Base-by-base conservation (phyloP, 2,797 vertebrate genomes). In the Peromyscus nudipes region DNA sequence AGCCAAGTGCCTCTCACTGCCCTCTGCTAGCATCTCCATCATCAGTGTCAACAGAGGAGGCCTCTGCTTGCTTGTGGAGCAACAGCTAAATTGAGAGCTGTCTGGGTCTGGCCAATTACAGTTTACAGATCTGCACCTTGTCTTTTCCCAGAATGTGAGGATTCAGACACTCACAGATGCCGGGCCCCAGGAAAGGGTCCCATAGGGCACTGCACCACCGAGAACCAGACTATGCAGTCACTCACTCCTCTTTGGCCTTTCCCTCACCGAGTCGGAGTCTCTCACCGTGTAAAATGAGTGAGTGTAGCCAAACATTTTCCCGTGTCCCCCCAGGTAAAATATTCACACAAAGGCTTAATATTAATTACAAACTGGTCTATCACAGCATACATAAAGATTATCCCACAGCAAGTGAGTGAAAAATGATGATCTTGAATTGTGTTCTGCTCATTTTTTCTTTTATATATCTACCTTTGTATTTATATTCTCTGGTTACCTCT, bases 11-110 rank as follows among this genome's bases (percentile, higher is more conserved):
- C 86, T 94, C 94, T 92, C 29, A 27, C 95, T 97, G 95, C 95
- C 98, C 97, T 97, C 94, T 97, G 86, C 97, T 94, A 80, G 92
- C 64, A 27, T 94, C 86, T 92, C 92, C 95, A 97, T 97, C 98
- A 96, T 95, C 96, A 96, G 96, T 97, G 97, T 97, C 97, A 98
- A 96, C 94, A 95, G 75, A 91, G 62, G 34, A 93, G 83, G 67
- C 91, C 91, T 31, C 73, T 49, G 75, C 88, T 96, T 2, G 10
- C 89, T 60, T 96, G 94, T 29, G 75, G 82, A 52, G 95, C 89
- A 89, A 76, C 82, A 69, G 65, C 95, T 80, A 97, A 95, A 96
- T 85, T 77, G 95, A 97, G 89, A 97, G 55, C 57, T 23, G 86
- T 94, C 97, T 96, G 92, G 64, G 92, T 95, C 65, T 73, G 76